Conservation (phyloP, 1,140 invertebrate species). For the Papilio glaucus region DNA sequence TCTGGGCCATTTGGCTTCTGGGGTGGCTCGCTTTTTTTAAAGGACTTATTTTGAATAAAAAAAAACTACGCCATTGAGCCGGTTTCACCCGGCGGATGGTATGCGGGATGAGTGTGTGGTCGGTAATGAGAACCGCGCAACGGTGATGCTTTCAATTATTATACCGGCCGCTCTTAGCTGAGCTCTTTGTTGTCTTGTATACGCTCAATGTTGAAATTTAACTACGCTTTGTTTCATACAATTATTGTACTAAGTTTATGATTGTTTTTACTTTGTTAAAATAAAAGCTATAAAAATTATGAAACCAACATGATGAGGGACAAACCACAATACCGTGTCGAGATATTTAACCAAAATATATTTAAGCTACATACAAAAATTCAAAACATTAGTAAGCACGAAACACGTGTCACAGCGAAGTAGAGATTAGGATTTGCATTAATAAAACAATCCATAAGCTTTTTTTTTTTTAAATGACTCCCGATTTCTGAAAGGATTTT, state of each 20-base stretch:
- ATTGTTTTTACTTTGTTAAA: neutral
- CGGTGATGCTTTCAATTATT: conserved; percentile 26
- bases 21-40: conserved; percentile 76
- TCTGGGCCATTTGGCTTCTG: conserved; percentile 82
- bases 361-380: too few relatives aligned
- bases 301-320: neutral
- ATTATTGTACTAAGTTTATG: neutral
- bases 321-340: neutral
- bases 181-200: neutral
- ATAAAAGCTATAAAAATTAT: neutral
- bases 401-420: too few relatives aligned
- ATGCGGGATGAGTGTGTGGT: conserved; percentile 72
- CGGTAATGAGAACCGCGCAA: conserved; percentile 48
- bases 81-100: conserved; percentile 60
- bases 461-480: too few relatives aligned
- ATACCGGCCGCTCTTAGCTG: conserved; percentile 11
- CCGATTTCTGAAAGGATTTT: too few relatives aligned
- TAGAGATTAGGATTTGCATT: too few relatives aligned
- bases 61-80: conserved; percentile 63
- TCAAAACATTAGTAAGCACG: too few relatives aligned
- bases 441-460: too few relatives aligned
- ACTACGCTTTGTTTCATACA: neutral
- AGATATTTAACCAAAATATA: too few relatives aligned
- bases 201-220: conserved; percentile 1
- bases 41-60: conserved; percentile 79